These are phyloP conservation scores for Cremastobaeus sp. DNA, from an alignment of 2,888 invertebrate genomes.

Conservation along the genomic window DNA sequence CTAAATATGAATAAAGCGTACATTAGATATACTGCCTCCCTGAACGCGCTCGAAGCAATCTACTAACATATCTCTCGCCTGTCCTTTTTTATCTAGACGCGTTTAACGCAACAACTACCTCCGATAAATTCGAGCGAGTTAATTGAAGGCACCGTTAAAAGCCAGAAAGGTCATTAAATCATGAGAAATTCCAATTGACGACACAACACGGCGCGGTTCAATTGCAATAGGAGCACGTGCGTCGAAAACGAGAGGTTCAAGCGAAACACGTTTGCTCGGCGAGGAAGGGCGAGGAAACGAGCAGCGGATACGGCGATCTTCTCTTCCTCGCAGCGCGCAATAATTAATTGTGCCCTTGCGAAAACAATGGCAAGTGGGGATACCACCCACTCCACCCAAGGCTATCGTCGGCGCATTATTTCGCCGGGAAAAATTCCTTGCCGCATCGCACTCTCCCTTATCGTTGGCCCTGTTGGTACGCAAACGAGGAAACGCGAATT, in stretches of 20 bases:
- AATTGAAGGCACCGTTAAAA: constrained; percentile 39
- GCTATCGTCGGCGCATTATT: constrained; percentile 64
- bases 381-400: constrained; percentile 53
- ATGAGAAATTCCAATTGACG: constrained; percentile 35
- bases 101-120: constrained; percentile 43
- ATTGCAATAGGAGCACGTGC: constrained; percentile 45
- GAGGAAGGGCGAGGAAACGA: constrained; percentile 55
- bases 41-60: constrained; percentile 37
- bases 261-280: constrained; percentile 14
- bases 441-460: constrained; percentile 39
- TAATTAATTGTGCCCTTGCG: constrained; percentile 75
- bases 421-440: constrained; percentile 68
- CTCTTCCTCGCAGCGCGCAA: constrained; percentile 70
- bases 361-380: constrained; percentile 68
- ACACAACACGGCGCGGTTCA: constrained; percentile 9
- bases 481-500: constrained; percentile 54
- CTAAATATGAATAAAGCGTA: constrained; percentile 24
- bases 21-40: constrained; percentile 8
- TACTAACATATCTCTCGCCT: constrained; percentile 44
- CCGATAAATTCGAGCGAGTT: constrained; percentile 43
- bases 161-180: constrained; percentile 33
- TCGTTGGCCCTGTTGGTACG: constrained; percentile 25
- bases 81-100: constrained; percentile 37
- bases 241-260: constrained; percentile 2
- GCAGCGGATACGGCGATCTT: constrained; percentile 72